Conservation (phyloP, 1,140 invertebrate genomes). For the Aleiodes sp. region DNA sequence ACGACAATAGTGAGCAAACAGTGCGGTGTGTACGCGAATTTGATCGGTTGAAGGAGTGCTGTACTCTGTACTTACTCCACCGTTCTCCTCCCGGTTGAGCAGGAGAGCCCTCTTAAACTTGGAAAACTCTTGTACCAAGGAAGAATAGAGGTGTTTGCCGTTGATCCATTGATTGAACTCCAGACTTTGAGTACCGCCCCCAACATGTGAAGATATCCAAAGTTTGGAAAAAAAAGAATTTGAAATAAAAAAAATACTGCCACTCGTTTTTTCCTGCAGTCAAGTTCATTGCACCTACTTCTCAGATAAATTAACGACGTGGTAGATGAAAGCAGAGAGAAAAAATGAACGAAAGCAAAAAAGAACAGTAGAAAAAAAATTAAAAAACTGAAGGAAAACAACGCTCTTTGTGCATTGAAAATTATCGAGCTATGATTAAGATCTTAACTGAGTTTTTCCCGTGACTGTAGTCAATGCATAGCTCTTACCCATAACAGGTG, state of each 20-base stretch:
- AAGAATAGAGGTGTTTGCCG: slow-evolving; percentile 12
- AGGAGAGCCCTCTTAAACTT: slow-evolving; percentile 24
- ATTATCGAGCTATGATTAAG: slow-evolving; percentile 35
- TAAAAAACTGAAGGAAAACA: slow-evolving; percentile 14
- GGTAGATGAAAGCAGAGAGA: neutral
- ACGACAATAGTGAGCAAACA: too few relatives aligned
- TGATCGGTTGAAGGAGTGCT: too few relatives aligned
- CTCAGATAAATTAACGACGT: neutral
- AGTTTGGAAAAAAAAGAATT: neutral
- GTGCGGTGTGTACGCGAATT: too few relatives aligned
- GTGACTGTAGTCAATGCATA: slow-evolving; percentile 7
- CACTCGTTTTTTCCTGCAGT: neutral
- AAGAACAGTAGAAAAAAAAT: neutral
- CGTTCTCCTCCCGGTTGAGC: too few relatives aligned
- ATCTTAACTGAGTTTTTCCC: slow-evolving; percentile 27
- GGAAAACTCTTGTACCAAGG: slow-evolving; percentile 18
- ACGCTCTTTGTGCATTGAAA: slow-evolving; percentile 20
- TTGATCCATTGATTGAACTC: slow-evolving; percentile 25
- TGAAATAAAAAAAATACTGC: too few relatives aligned
- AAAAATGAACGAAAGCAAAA: slow-evolving; percentile 4
- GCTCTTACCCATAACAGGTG: neutral
- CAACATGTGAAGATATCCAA: slow-evolving; percentile 10
- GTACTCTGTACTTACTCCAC: neutral
- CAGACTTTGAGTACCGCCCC: slow-evolving; percentile 23
- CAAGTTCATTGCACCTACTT: slow-evolving; percentile 1